Base-by-base conservation (phyloP, 2,888 invertebrate species). In the Cheilosia vernalis region DNA sequence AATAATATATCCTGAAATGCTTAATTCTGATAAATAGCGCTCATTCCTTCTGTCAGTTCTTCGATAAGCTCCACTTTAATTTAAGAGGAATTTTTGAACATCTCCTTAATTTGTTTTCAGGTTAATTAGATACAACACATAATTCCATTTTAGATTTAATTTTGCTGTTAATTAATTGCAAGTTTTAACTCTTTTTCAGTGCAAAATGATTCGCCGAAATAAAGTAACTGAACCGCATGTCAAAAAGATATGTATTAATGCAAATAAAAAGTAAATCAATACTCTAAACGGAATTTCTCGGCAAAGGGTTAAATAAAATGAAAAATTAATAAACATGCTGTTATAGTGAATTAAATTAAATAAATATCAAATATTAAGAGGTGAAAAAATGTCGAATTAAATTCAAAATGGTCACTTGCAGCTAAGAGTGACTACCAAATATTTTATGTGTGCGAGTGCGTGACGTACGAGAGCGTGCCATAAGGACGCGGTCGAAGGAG, bases 391-490 rank as follows among this genome's bases (percentile, higher is more conserved):
- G 85, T 85, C 77, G 85, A 81, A 85, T 64, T 85, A 67, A 80
- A 85, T 72, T 49, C 5, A 67, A 81, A 69, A 84, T 84, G 84
- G 69, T 67, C 56, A 69, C 67, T 53, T 69, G 42, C 42, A 85
- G 76, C 70, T 85, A 81, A 85, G 55, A 81, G 72, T 63, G 72
- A 17, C 67, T n/a, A 47, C 44, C 60, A 56, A 49, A 66, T 15
- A 77, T 73, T 84, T 70, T 74, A 84, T 84, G 84, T 84, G 30
- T 77, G 66, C 81, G 77, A 63, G 81, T 81, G 81, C 85, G 85
- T 85, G 85, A 85, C 85, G 76, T 77, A 66, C 81, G 77, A 81
- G 60, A 72, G 58, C 81, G 81, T 85, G 81, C 70, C 81, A 85
- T 61, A 76, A 76, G 81, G 81, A 61, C 80, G 80, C 81, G 74